These are phyloP conservation scores for Mohoua ochrocephala DNA, from an alignment of 2,113 vertebrate genomes.

Conservation along the genomic window DNA sequence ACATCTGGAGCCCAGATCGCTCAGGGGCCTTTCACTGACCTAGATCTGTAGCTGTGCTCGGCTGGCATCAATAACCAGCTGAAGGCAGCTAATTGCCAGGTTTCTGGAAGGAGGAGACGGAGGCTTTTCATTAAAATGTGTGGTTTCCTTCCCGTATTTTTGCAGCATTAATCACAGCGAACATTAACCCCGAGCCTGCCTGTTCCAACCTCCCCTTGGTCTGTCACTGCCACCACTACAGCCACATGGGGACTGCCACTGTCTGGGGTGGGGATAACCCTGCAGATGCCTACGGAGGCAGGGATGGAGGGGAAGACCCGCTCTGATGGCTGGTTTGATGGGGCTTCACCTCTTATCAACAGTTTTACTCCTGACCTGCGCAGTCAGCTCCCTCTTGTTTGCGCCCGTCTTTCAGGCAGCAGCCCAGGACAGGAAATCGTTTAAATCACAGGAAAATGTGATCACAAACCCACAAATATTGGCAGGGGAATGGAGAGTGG, in stretches of 20 bases:
- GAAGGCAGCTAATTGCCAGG: constrained; percentile 47
- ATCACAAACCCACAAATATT: constrained; percentile 11
- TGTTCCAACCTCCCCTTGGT: not conserved
- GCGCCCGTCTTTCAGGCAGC: not conserved
- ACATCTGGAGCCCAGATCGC: not conserved
- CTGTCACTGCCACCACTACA: not conserved
- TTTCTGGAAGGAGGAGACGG: constrained; percentile 26
- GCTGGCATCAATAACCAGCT: constrained; percentile 31
- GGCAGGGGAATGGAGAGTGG: not conserved
- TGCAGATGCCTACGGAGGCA: not conserved
- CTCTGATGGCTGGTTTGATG: not conserved
- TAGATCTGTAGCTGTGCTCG: not conserved
- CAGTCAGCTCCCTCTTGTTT: not conserved
- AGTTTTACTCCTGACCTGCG: not conserved
- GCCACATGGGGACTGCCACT: not conserved
- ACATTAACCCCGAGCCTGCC: constrained; percentile 12
- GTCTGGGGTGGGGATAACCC: not conserved
- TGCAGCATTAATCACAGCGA: not conserved
- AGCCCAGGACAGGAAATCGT: constrained; percentile 15
- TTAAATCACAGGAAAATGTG: constrained; percentile 38
- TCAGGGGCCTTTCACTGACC: constrained; percentile 21
- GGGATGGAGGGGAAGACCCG: not conserved
- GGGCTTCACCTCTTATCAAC: not conserved
- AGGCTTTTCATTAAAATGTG: constrained; percentile 27
- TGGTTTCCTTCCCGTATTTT: constrained; percentile 46